A percentile compares a stretch with the other conserved stretches of the same genome.
phyloP scores from a whole-genome alignment of 2,888 invertebrate species.

The Mycogona germanica region DNA sequence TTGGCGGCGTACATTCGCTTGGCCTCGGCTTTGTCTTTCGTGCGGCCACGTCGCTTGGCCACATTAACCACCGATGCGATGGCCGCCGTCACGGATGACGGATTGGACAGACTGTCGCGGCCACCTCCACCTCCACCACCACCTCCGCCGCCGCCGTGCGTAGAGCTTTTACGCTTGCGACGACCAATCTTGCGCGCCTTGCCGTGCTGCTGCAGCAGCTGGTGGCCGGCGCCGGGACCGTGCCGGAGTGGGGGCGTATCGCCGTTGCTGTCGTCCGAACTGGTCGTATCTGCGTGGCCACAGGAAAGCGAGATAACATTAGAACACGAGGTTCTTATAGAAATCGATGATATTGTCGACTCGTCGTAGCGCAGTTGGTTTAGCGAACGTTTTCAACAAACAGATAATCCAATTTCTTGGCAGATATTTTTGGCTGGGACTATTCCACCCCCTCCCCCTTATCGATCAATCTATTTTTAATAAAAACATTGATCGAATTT shows the following conservation, averaged over 20 bases:
- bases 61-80: background rate
- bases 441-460: too few species aligned
- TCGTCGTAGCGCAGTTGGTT: too few species aligned
- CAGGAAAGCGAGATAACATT: too few species aligned
- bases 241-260: slow-evolving; percentile 26
- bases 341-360: too few species aligned
- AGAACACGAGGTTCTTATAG: too few species aligned
- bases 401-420: too few species aligned
- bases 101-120: background rate
- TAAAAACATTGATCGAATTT: too few species aligned
- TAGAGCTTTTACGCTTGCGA: slow-evolving; percentile 25
- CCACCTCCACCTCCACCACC: background rate
- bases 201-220: slow-evolving; percentile 16
- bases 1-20: background rate
- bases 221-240: background rate
- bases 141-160: too few species aligned
- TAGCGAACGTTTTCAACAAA: too few species aligned
- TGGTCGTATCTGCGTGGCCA: slow-evolving; percentile 29
- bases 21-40: slow-evolving; percentile 7
- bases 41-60: background rate
- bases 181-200: slow-evolving; percentile 25
- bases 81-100: background rate
- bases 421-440: too few species aligned
- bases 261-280: slow-evolving; percentile 35
- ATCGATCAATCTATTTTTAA: too few species aligned